These are phyloP conservation scores for Vipera ursinii DNA, from an alignment of 2,797 vertebrate species.

Conservation along the genomic window DNA sequence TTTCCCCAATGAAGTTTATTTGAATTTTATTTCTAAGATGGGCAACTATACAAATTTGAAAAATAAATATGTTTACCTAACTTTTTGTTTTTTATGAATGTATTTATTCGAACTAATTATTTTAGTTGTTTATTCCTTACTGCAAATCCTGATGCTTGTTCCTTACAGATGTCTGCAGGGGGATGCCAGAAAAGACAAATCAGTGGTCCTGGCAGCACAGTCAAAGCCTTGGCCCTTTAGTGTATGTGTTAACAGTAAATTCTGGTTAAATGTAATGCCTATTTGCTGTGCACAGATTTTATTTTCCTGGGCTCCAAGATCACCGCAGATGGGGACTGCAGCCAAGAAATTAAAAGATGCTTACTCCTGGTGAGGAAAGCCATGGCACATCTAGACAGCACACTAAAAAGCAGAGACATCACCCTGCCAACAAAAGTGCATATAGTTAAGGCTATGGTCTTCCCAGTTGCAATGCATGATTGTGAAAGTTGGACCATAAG, in stretches of 20 bases:
- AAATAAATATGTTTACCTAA: not conserved
- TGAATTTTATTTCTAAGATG: not conserved
- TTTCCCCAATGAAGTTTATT: not conserved
- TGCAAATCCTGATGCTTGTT: not conserved
- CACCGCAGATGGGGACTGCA: too few relatives aligned
- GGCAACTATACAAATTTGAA: not conserved
- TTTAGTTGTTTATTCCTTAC: not conserved
- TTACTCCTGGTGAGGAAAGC: too few relatives aligned
- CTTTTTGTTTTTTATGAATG: not conserved
- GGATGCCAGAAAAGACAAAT: not conserved
- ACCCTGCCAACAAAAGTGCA: too few relatives aligned
- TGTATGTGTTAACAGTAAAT: not conserved
- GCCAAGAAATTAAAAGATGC: too few relatives aligned
- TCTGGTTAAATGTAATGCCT: not conserved
- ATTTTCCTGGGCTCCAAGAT: too few relatives aligned
- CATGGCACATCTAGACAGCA: too few relatives aligned
- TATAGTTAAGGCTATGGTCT: too few relatives aligned
- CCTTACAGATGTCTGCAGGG: not conserved
- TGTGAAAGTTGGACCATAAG: too few relatives aligned
- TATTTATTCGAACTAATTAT: not conserved
- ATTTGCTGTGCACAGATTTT: not conserved
- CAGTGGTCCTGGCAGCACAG: not conserved
- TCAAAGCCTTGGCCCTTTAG: not conserved
- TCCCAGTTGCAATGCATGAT: too few relatives aligned
- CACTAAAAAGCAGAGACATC: too few relatives aligned